These are phyloP conservation scores for Anguilla rostrata DNA, from an alignment of 2,113 vertebrate genomes.

Conservation along the genomic window DNA sequence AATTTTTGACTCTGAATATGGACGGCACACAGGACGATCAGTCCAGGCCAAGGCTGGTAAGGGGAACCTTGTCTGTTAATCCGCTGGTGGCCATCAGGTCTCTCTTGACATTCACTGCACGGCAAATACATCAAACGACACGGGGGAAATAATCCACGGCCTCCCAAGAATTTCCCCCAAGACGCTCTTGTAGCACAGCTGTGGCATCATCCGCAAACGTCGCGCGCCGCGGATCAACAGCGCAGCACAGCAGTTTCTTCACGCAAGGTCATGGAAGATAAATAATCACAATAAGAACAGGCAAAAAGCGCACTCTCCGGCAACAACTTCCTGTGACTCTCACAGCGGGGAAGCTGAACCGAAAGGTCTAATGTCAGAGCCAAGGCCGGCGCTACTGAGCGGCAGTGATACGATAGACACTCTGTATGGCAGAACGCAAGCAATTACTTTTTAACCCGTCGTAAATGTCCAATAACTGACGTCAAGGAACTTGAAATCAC, in stretches of 20 bases:
- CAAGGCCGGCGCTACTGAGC: not conserved
- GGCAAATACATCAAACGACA: no score
- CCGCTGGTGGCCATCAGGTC: no score
- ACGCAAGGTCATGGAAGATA: conserved; percentile 17
- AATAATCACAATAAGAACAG: conserved; percentile 35
- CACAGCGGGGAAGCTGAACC: conserved; percentile 21
- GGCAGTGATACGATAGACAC: no score
- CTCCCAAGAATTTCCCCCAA: not conserved
- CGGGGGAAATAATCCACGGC: no score
- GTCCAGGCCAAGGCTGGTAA: no score
- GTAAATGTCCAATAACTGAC: no score
- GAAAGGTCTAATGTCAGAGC: conserved; percentile 29
- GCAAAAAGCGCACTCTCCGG: conserved; percentile 30
- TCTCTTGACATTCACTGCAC: no score
- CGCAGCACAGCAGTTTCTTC: not conserved
- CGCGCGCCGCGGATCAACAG: conserved; percentile 18
- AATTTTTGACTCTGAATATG: no score
- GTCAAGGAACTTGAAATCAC: no score
- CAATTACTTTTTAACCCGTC: no score
- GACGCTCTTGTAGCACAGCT: not conserved
- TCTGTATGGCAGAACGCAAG: not conserved
- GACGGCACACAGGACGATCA: no score
- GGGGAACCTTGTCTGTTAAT: no score
- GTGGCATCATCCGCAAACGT: conserved; percentile 25
- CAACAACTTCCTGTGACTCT: conserved; percentile 35